Percentiles rank a stretch among this genome's conserved stretches.
Conservation (phyloP, 2,797 vertebrate species). For the Staurois parvus region DNA sequence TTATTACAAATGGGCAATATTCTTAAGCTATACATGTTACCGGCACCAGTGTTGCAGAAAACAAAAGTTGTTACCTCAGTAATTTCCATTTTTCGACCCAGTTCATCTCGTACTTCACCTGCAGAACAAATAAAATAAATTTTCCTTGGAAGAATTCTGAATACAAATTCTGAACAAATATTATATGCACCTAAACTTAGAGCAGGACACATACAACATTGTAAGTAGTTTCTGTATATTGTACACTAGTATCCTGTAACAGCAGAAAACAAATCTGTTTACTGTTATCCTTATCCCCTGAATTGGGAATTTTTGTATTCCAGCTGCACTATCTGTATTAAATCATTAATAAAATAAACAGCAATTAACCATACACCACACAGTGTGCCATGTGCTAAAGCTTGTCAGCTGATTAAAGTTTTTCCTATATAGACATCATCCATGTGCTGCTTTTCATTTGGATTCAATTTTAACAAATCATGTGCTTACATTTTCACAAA, state of each 20-base stretch:
- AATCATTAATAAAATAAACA: background rate
- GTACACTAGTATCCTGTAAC: background rate
- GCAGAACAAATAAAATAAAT: slow-evolving; percentile 49
- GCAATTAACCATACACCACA: too few relatives aligned
- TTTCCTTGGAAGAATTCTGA: too few relatives aligned
- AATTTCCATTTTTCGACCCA: slow-evolving; percentile 78
- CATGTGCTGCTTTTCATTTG: too few relatives aligned
- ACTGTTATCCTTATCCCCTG: background rate
- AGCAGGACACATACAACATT: background rate
- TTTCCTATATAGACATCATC: too few relatives aligned
- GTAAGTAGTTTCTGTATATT: background rate
- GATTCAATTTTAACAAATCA: too few relatives aligned
- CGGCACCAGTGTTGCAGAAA: background rate
- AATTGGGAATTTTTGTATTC: background rate
- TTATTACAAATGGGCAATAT: too few relatives aligned
- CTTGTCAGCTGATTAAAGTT: too few relatives aligned
- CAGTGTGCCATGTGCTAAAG: background rate
- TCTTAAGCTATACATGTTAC: too few relatives aligned
- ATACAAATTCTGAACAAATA: too few relatives aligned
- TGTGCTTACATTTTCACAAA: too few relatives aligned
- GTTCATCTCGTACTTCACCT: slow-evolving; percentile 80
- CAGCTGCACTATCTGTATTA: background rate
- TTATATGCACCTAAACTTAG: too few relatives aligned
- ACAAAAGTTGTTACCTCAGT: slow-evolving; percentile 73
- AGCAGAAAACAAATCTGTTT: background rate